Evolutionary conservation across 2,113 vertebrate species (phyloP).

Genomic region (Ctenomys sociabilis): DNA sequence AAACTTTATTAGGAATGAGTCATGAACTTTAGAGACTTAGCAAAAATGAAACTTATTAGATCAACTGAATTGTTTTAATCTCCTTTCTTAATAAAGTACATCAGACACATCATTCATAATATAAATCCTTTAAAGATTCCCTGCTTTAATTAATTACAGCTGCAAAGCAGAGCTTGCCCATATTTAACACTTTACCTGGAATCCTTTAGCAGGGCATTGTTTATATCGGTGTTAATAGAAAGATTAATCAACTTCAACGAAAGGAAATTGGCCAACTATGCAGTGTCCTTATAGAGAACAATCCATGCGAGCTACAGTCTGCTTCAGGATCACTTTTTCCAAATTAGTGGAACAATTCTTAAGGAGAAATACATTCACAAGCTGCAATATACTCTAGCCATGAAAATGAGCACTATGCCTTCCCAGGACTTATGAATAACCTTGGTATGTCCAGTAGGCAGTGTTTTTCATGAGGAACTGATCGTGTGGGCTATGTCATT

Average conservation of each 20-base stretch:
- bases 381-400: neutral
- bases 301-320: neutral
- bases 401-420: constrained; percentile 28
- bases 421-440: neutral
- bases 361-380: constrained; percentile 25
- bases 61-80: neutral
- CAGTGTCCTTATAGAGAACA: neutral
- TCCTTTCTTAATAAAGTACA: neutral
- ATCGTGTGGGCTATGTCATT: neutral
- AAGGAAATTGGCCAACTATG: constrained; percentile 14
- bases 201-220: neutral
- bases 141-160: constrained; percentile 46
- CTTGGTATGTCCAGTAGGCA: neutral
- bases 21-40: neutral
- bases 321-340: constrained; percentile 53
- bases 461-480: neutral
- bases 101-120: constrained; percentile 33
- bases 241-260: constrained; percentile 46
- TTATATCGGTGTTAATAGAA: neutral
- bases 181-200: constrained; percentile 1
- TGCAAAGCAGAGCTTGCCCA: constrained; percentile 19
- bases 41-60: neutral
- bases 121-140: neutral
- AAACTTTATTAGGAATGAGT: neutral
- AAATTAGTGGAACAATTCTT: neutral